Evolutionary conservation across 2,888 invertebrate species (phyloP), one percentile per base, ranked within the genome.

Genomic region (Lymantria dispar): DNA sequence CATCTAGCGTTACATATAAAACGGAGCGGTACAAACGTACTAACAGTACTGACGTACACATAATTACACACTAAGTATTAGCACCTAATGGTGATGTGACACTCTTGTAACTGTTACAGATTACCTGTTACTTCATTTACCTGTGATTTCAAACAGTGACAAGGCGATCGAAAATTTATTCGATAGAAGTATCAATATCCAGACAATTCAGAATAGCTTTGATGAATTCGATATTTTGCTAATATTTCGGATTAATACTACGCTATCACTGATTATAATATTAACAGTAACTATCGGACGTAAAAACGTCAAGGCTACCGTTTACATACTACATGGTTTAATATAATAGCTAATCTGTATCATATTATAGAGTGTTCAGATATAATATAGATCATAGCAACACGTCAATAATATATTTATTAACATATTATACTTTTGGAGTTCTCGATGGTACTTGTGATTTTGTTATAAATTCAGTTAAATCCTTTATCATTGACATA

Each of bases 41-140:
- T 41, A 46, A 47, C 38, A 45, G 45, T 45, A 53, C 38, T 38
- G 10, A 45, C 46, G 48, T 43, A 46, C 43, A 45, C 69, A 46
- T 59, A 68, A 75, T 77, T 80, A 83, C 64, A 64, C 68, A 79
- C 83, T 86, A 85, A 78, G 70, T 81, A 80, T 75, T 87, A 88
- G 88, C 88, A 88, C 88, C 88, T 84, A 79, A 83, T 82, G 87
- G 86, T 87, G 86, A 76, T 68, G 60, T 56, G 70, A 70, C 78
- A 75, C 72, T 72, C 70, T 61, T 70, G 59, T 49, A 60, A 58
- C 60, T 71, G 44, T 14, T 40, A 58, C 61, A 62, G 48, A 70
- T 64, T 72, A 76, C 37, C 52, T 43, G 76, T 73, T 74, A 78
- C n/a, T 15, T 29, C 1, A 38, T 38, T n/a, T 7, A 22, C 22